Base-by-base conservation (phyloP, 2,888 invertebrate genomes). In the Sinotaia quadrata region DNA sequence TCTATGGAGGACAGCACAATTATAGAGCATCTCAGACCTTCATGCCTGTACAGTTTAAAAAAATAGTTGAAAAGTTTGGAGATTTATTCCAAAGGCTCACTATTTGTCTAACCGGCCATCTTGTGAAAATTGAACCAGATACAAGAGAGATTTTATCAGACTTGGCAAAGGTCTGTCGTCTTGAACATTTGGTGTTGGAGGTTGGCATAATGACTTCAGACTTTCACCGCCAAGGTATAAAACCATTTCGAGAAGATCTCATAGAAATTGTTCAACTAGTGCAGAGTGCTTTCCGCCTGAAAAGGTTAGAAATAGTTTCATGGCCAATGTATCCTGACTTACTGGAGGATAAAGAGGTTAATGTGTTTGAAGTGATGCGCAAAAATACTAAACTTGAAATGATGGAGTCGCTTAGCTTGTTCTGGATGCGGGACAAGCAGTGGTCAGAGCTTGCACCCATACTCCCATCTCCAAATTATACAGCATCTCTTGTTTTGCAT, bases 251-350 rank as follows among this genome's bases (percentile, higher is more conserved):
- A 57, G 15, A 61, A 27, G 81, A 78, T 34, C 60, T 82, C 7
- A 68, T 68, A 36, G 73, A 74, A 3, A 68, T 82, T 4, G 65
- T 80, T 7, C 62, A 73, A 1, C 77, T 85, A 60, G 75, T 84
- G 0, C 58, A 71, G 24, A 78, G 78, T 33, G 81, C 83, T 12
- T 77, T 72, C 49, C 74, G 80, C 27, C 74, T 85, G 56, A 81
- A 78, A 49, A 67, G 68, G 27, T 67, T 85, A 4, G 72, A 75
- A 47, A 71, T 84, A 8, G 58, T 73, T 4, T 81, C 83, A 0
- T 85, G 85, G 84, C 85, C 85, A 1, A 75, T 82, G 73, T 79
- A 77, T 60, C 72, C 72, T 7, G 65, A 60, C 29, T 70, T 79
- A 4, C 47, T 73, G 15, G 54, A 65, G 12, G 69, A 66, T 3